Evolutionary conservation across 2,888 invertebrate genomes (phyloP), one percentile per base, ranked within the genome.

Genomic region (Thera britannica): DNA sequence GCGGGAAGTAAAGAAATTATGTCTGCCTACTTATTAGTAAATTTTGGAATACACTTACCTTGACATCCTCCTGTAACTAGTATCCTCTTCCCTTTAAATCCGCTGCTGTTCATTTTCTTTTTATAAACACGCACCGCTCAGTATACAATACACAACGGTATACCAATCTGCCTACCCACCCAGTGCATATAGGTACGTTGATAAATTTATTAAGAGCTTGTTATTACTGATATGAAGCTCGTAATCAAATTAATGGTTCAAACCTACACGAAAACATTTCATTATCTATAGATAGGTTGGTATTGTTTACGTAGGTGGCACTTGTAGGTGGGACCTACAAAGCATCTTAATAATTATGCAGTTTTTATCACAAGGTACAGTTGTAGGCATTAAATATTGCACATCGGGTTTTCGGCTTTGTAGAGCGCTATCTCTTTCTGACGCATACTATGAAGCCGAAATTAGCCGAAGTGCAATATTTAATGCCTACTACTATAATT

Each of bases 21-120:
- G 23, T 8, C 11, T 54, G 11, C 9, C 52, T 64, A 65, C 12
- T 38, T n/a, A 3, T 6, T 11, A 55, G 38, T 4, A 38, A 4
- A 3, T 35, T 7, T 48, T 64, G 46, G 36, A 52, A 34, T 65
- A 58, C 66, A 63, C 74, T 80, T 95, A 97, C 98, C 98, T 95
- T 96, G 96, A 55, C 97, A 97, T 62, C 97, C 98, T 58, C 98
- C 98, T 2, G 98, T 98, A 0, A 98, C 97, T 56, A 98, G 90
- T 79, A 97, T 96, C 62, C 96, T 94, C 93, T 97, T 98, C 62
- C 95, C 96, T 77, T 94, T 93, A 82, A 97, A 97, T 73, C 86
- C 90, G 77, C 95, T 87, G 65, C 95, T 87, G 66, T 87, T 84
- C 90, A 90, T 91, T 66, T 68, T 36, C 8, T 35, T 49, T 38